Evolutionary conservation across 2,797 vertebrate species (phyloP).

Genomic region (Anas bernieri): DNA sequence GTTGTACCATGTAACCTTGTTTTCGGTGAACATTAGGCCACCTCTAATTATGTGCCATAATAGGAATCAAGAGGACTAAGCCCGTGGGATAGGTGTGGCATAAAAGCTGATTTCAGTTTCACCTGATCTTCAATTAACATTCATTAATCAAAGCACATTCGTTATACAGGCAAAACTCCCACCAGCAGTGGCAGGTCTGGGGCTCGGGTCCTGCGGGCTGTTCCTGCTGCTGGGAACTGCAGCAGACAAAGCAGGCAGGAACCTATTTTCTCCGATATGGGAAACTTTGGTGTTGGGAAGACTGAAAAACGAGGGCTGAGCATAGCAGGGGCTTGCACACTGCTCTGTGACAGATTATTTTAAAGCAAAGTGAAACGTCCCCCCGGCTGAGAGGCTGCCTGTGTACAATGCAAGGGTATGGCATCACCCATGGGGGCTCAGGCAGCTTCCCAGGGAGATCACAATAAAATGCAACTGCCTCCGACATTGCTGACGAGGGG

Average conservation of each 20-base stretch:
- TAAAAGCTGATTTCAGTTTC: not conserved
- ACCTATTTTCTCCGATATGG: fast-evolving
- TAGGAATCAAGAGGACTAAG: not conserved
- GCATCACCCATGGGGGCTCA: not conserved
- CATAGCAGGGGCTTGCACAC: not conserved
- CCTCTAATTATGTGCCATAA: not conserved
- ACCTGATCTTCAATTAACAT: constrained; percentile 1
- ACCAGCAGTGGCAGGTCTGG: not conserved
- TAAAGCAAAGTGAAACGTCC: not conserved
- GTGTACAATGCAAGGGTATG: not conserved
- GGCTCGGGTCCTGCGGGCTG: not conserved
- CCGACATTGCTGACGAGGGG: not conserved
- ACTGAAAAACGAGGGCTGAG: not conserved
- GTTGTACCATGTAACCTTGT: not conserved
- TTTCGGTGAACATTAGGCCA: not conserved
- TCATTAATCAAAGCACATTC: not conserved
- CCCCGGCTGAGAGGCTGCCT: not conserved
- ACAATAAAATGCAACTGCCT: constrained; percentile 43
- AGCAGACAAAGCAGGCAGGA: not conserved
- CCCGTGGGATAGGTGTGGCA: not conserved
- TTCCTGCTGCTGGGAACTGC: not conserved
- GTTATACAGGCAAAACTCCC: not conserved
- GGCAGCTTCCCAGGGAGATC: not conserved
- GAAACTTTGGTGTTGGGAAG: not conserved
- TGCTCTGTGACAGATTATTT: not conserved